phyloP scores from a whole-genome alignment of 2,113 vertebrate genomes.

The Mus pahari region DNA sequence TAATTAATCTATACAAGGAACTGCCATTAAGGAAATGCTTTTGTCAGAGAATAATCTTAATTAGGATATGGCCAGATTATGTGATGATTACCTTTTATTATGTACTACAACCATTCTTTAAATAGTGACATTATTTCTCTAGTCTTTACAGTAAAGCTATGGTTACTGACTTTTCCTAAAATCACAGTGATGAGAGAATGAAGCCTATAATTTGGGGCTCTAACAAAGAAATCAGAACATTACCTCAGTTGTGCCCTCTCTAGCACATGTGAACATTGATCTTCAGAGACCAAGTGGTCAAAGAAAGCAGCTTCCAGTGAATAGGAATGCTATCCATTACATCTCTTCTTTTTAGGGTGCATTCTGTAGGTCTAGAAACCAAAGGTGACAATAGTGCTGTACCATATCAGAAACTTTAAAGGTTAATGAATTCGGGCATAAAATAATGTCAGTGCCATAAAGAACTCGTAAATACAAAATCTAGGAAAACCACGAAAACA shows the following conservation, averaged over 20 bases:
- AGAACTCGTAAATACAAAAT: constrained; percentile 76
- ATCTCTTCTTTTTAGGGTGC: constrained; percentile 64
- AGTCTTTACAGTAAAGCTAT: constrained; percentile 42
- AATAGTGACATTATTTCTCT: constrained; percentile 65
- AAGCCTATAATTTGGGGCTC: constrained; percentile 85
- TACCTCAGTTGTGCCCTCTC: constrained; percentile 40
- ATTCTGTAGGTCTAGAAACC: constrained; percentile 60
- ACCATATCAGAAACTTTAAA: constrained; percentile 76
- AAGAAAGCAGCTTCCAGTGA: background rate
- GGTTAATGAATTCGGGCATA: constrained; percentile 83
- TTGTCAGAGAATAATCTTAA: background rate
- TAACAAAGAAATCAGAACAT: constrained; percentile 53
- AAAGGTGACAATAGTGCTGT: constrained; percentile 51
- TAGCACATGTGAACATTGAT: background rate
- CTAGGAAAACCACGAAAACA: constrained; percentile 65
- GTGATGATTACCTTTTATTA: background rate
- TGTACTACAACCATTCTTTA: constrained; percentile 63
- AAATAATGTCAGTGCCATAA: constrained; percentile 77
- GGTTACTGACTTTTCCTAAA: constrained; percentile 76
- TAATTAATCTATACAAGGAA: constrained; percentile 31
- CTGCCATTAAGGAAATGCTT: constrained; percentile 59
- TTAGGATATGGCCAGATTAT: constrained; percentile 41
- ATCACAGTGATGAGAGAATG: constrained; percentile 84
- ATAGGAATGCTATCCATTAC: constrained; percentile 54
- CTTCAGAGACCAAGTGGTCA: constrained; percentile 1